phyloP scores from a whole-genome alignment of 2,113 vertebrate species.

The Otus sunia region DNA sequence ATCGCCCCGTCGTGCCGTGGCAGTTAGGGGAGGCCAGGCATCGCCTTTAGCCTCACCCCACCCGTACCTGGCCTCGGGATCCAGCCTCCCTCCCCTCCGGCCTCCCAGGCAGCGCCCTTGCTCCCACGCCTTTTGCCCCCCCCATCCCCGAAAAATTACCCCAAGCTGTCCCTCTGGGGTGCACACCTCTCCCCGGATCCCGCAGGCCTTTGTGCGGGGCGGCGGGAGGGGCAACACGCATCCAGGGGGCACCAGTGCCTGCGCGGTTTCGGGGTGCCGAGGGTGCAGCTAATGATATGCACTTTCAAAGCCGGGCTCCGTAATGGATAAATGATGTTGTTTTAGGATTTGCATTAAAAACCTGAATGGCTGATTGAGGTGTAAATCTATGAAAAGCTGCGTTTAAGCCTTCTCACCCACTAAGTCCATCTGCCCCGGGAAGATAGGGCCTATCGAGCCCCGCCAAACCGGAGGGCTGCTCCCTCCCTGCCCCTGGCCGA shows the following conservation, averaged over 20 bases:
- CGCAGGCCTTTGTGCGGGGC: neutral
- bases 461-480: slow-evolving; percentile 36
- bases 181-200: neutral
- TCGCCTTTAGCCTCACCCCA: neutral
- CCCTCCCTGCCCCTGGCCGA: slow-evolving; percentile 42
- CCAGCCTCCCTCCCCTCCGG: neutral
- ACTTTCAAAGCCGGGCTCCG: neutral
- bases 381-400: slow-evolving; percentile 79
- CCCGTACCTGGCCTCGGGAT: neutral
- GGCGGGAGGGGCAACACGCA: too few relatives aligned
- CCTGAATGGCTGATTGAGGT: slow-evolving; percentile 72
- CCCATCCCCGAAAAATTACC: neutral
- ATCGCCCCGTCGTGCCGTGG: neutral
- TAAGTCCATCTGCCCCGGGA: slow-evolving; percentile 74
- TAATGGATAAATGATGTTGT: slow-evolving; percentile 33
- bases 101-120: neutral
- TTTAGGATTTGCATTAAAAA: slow-evolving; percentile 69
- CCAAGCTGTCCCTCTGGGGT: neutral
- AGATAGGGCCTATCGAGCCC: slow-evolving; percentile 81
- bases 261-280: neutral
- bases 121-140: neutral
- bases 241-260: neutral
- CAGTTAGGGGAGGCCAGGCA: neutral
- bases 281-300: neutral
- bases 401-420: slow-evolving; percentile 74